Conservation (phyloP, 2,113 vertebrate species). For the Petrocephalus zakoni region DNA sequence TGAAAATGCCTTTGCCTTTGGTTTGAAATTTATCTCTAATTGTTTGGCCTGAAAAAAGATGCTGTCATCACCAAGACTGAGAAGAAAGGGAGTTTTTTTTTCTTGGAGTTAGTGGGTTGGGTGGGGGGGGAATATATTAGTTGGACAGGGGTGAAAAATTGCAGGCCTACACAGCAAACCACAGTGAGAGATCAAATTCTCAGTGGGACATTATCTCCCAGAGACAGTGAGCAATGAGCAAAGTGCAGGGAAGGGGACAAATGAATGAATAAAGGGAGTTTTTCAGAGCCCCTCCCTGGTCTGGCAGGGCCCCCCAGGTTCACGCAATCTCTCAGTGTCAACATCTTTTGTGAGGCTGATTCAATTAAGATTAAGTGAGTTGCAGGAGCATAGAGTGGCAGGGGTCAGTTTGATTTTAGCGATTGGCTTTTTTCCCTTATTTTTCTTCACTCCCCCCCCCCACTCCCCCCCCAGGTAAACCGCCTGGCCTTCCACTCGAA, state of each 20-base stretch:
- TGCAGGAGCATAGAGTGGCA: conserved; percentile 66
- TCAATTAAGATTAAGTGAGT: conserved; percentile 99
- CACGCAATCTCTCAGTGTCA: conserved; percentile 97
- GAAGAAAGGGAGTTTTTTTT: conserved; percentile 3
- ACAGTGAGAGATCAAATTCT: conserved; percentile 61
- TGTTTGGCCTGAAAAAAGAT: neutral
- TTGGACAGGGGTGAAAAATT: conserved; percentile 43
- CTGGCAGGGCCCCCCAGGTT: conserved; percentile 86
- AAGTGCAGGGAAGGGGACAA: conserved; percentile 70
- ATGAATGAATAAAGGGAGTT: conserved; percentile 82
- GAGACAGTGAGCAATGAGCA: conserved; percentile 84
- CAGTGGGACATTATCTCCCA: conserved; percentile 47
- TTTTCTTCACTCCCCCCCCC: conserved; percentile 19
- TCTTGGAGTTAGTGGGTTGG: neutral
- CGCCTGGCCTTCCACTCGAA: conserved; percentile 42
- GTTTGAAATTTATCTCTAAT: neutral
- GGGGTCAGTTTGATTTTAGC: conserved; percentile 79
- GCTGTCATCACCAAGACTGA: neutral
- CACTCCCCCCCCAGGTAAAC: conserved; percentile 41
- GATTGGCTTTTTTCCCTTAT: conserved; percentile 68
- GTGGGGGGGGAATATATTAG: conserved; percentile 8
- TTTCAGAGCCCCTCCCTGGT: conserved; percentile 63
- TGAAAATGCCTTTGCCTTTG: neutral
- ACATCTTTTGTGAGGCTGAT: conserved; percentile 89
- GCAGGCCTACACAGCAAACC: conserved; percentile 45